Evolutionary conservation across 2,888 invertebrate genomes (phyloP), one percentile per base, ranked within the genome.

Genomic region (Dilophus febrilis): DNA sequence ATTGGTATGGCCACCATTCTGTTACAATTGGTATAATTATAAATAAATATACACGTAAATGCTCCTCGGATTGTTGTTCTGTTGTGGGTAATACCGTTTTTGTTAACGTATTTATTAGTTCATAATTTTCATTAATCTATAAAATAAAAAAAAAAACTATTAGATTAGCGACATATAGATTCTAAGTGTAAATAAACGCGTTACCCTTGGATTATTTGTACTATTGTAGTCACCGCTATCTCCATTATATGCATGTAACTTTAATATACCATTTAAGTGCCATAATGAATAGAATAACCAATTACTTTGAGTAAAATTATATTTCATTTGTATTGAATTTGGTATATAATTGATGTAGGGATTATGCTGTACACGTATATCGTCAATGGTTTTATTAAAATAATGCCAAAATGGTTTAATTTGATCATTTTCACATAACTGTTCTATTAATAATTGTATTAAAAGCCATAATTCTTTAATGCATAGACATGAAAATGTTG

Each of bases 391-490:
- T 45, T 52, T 50, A 45, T 64, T 67, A 10, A 66, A 61, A 40
- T 61, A 52, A 2, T 53, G 48, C 70, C 71, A 71, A 49, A 71
- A 70, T 7, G 45, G 47, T 53, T 60, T 41, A 37, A 50, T 47
- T 42, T 52, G 53, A 11, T 47, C 50, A 40, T 49, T 48, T 22
- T 48, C 47, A 14, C 50, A 48, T 28, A 57, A 50, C 37, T 59
- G 56, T 42, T 66, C 64, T 3, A 64, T 48, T 2, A 66, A 53
- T 19, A 65, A 51, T 46, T 66, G 63, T 11, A 72, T 44, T 48
- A 72, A 56, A 1, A 69, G 50, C 74, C 74, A 75, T 30, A 68
- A 48, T 53, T 74, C 72, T 52, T 68, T 66, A 4, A 65, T 55
- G 46, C 74, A 75, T 12, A 64, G 64, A 42, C 74, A 75, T 41